Base-by-base conservation (phyloP, 2,797 vertebrate species). In the Chaetophractus vellerosus region DNA sequence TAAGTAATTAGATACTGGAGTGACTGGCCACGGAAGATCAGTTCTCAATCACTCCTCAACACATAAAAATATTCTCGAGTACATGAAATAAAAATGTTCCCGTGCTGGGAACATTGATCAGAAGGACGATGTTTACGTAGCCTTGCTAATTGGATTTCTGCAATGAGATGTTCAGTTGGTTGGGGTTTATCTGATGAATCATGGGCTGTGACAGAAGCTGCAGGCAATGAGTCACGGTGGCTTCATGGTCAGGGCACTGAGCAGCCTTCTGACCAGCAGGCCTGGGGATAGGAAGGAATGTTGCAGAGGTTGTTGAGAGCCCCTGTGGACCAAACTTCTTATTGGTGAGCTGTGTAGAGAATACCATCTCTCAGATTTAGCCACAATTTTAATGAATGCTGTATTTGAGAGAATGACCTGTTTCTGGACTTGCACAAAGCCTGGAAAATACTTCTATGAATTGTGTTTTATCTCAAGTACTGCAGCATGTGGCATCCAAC, bases 71-170 rank as follows among this genome's bases (percentile, higher is more conserved):
- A 87, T 85, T 59, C 2, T 1, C 55, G 76, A 88, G 80, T 48
- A 94, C 84, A 57, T 82, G 90, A 93, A 88, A 91, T 87, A 45
- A 96, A 95, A 96, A 87, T 64, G 93, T 94, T 92, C 36, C 76
- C 55, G 57, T 50, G 68, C 38, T 36, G 63, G 87, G 48, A 85
- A 94, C 94, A 90, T 14, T 2, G 63, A 91, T 93, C 84, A 84
- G 86, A 63, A 89, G 76, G 66, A 31, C 1, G 72, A 92, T 79
- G 93, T 90, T 94, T 93, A 64, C 45, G 93, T 45, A 75, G 57
- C 76, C 15, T 69, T 61, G 90, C 78, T 96, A 90, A 95, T 85
- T 97, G 87, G 80, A 93, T 96, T 97, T 96, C 84, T 90, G 21
- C 71, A 55, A 9, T 3, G 93, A 92, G 91, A 74, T 31, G 28